phyloP scores from a whole-genome alignment of 2,888 invertebrate genomes.

The Cryptocheilus praepositus region DNA sequence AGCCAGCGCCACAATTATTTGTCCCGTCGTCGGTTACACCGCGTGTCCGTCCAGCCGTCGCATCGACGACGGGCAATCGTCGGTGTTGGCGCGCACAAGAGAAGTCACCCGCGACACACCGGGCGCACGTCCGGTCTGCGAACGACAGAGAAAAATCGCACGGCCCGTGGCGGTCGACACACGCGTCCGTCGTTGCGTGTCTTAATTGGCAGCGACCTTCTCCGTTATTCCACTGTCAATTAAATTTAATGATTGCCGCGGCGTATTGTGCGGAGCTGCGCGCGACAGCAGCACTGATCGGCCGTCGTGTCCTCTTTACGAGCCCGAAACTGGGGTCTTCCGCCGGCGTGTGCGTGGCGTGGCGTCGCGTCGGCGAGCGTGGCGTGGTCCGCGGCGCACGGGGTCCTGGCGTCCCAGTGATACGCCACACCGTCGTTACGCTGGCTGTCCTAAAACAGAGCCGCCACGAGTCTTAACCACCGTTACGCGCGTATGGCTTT shows the following conservation, averaged over 20 bases:
- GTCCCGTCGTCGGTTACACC: background rate
- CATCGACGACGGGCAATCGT: background rate
- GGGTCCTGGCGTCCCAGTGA: background rate
- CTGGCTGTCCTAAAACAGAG: slow-evolving; percentile 3
- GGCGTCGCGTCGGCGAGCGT: too few species aligned
- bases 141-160: slow-evolving; percentile 15
- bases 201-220: slow-evolving; percentile 47
- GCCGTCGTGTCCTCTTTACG: background rate
- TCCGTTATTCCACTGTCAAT: slow-evolving; percentile 61
- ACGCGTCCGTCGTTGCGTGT: slow-evolving; percentile 17
- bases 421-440: background rate
- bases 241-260: slow-evolving; percentile 55
- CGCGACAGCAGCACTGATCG: slow-evolving; percentile 9
- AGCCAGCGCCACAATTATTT: slow-evolving; percentile 10
- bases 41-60: too few species aligned
- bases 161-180: background rate
- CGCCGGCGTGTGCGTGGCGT: too few species aligned
- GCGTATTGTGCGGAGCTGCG: slow-evolving; percentile 28
- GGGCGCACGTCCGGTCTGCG: background rate
- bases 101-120: background rate
- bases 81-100: slow-evolving; percentile 6
- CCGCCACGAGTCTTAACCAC: slow-evolving; percentile 5
- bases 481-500: background rate
- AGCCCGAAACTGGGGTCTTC: too few species aligned
- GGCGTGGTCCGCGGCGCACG: too few species aligned